Conservation (phyloP, 2,797 vertebrate species). For the Lycodopsis pacificus region DNA sequence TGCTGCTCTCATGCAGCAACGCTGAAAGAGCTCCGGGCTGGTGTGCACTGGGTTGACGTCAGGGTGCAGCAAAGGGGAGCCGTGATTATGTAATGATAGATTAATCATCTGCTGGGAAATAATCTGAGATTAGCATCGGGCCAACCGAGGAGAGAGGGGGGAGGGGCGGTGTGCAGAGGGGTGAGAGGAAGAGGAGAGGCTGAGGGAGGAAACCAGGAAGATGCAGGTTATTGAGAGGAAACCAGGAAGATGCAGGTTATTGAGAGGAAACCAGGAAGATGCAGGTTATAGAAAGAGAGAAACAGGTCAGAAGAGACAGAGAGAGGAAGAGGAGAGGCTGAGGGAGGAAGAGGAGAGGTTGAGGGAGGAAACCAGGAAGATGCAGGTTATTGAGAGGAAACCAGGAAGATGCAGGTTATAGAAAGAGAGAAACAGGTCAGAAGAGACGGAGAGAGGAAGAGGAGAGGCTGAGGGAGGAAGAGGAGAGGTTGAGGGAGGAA, state of each 20-base stretch:
- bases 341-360: not conserved
- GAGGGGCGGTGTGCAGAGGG: not conserved
- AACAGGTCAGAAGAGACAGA: not conserved
- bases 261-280: not conserved
- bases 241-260: too few relatives aligned
- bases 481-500: too few relatives aligned
- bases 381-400: too few relatives aligned
- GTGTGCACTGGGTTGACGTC: slow-evolving; percentile 38
- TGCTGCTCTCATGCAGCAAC: not conserved
- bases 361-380: not conserved
- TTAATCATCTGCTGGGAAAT: slow-evolving; percentile 82
- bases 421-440: slow-evolving; percentile 5
- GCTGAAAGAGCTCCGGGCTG: slow-evolving; percentile 30
- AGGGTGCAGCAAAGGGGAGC: slow-evolving; percentile 53
- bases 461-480: too few relatives aligned
- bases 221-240: slow-evolving; percentile 12
- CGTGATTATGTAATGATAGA: slow-evolving; percentile 73
- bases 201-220: not conserved
- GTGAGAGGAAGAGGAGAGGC: not conserved
- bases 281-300: slow-evolving; percentile 13
- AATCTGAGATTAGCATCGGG: slow-evolving; percentile 81
- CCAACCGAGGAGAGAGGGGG: not conserved
- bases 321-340: not conserved
- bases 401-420: not conserved
- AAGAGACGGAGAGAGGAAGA: not conserved